Conservation (phyloP, 2,797 vertebrate species). For the Hippocampus kuda region DNA sequence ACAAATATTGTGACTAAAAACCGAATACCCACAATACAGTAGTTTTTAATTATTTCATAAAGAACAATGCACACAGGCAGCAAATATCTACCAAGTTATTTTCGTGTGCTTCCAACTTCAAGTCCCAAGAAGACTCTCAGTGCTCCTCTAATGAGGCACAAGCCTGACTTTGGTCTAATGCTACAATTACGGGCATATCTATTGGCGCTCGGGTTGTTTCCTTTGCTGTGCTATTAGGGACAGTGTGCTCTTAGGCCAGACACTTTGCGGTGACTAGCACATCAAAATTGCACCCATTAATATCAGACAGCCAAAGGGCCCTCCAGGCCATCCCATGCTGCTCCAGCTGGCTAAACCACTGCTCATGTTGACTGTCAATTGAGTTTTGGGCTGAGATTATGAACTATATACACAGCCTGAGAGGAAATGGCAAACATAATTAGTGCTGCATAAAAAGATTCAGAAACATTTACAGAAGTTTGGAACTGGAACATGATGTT, state of each 20-base stretch:
- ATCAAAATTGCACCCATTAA: constrained; percentile 52
- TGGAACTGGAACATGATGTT: constrained; percentile 19
- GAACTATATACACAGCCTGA: neutral
- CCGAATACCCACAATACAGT: too few relatives aligned
- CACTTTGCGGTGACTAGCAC: constrained; percentile 28
- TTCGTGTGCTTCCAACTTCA: neutral
- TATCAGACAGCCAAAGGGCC: constrained; percentile 21
- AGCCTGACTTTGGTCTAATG: constrained; percentile 43
- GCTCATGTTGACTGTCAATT: neutral
- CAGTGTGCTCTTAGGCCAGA: constrained; percentile 28
- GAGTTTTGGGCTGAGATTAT: neutral
- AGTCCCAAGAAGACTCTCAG: constrained; percentile 15
- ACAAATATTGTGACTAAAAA: too few relatives aligned
- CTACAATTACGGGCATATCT: constrained; percentile 41
- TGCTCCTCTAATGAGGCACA: constrained; percentile 47
- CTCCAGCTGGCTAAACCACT: neutral
- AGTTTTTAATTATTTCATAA: too few relatives aligned
- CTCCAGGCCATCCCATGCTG: neutral
- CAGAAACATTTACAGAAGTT: constrained; percentile 1
- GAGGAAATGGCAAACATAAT: neutral
- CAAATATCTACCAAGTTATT: neutral
- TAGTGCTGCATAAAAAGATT: neutral
- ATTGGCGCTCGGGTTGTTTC: constrained; percentile 41
- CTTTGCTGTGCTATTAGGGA: constrained; percentile 45
- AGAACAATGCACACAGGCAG: neutral